phyloP scores from a whole-genome alignment of 2,113 vertebrate species.

The Melanostigma gelatinosum region DNA sequence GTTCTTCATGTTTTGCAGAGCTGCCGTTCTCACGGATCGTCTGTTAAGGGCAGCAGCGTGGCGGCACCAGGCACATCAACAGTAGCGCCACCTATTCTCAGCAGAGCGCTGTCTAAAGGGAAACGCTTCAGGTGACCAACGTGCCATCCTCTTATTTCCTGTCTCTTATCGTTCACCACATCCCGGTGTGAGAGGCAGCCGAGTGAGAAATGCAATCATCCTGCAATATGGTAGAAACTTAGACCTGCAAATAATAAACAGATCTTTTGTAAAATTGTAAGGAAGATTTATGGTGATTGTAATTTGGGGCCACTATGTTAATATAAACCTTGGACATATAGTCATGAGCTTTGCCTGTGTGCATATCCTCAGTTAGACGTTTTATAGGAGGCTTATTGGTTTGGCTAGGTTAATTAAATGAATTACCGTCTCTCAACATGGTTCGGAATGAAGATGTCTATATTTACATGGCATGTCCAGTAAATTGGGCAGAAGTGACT shows the following conservation, averaged over 20 bases:
- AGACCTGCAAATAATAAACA: constrained; percentile 55
- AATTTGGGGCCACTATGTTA: constrained; percentile 6
- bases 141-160: constrained; percentile 44
- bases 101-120: constrained; percentile 74
- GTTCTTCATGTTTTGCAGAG: constrained; percentile 62
- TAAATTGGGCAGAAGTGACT: constrained; percentile 41
- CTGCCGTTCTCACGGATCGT: constrained; percentile 72
- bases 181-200: constrained; percentile 44
- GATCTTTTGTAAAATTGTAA: constrained; percentile 33
- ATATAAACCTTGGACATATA: constrained; percentile 27
- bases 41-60: constrained; percentile 53
- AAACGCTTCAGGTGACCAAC: constrained; percentile 81
- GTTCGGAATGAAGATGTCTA: constrained; percentile 19
- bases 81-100: constrained; percentile 65
- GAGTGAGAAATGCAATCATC: constrained; percentile 59
- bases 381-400: constrained; percentile 25
- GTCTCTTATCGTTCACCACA: constrained; percentile 44
- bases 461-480: constrained; percentile 34
- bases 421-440: constrained; percentile 19
- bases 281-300: constrained; percentile 50
- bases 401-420: constrained; percentile 13
- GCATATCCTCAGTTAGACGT: background rate
- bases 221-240: constrained; percentile 34
- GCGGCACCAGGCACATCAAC: constrained; percentile 56
- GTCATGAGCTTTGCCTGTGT: constrained; percentile 19